These are phyloP conservation scores for Mormyrus lacerda DNA, from an alignment of 2,113 vertebrate species.

Conservation along the genomic window DNA sequence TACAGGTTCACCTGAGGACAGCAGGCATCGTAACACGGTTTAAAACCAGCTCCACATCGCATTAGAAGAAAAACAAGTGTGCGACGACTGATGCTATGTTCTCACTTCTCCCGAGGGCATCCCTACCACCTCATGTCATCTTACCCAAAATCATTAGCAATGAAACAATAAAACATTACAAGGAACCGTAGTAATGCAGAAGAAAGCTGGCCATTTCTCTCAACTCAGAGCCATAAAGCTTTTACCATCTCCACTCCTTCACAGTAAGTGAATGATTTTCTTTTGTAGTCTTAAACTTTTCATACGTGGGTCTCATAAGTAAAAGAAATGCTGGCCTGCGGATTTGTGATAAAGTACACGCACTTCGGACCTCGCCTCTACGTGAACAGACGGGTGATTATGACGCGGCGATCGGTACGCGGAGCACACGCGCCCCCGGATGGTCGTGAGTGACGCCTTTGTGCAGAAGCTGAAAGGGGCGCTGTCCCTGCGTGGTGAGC, in stretches of 20 bases:
- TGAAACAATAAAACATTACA: neutral
- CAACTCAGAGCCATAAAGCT: neutral
- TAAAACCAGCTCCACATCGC: neutral
- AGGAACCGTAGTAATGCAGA: neutral
- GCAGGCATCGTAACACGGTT: neutral
- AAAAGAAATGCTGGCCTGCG: neutral
- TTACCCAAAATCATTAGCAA: neutral
- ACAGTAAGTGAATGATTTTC: neutral
- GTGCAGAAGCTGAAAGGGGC: neutral
- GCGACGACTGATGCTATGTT: neutral
- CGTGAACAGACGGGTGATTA: neutral
- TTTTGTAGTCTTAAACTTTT: neutral
- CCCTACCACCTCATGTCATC: neutral
- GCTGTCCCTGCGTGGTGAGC: neutral
- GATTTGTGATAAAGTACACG: neutral
- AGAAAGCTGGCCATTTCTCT: neutral
- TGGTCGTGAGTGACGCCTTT: neutral
- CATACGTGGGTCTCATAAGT: neutral
- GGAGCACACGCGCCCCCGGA: neutral
- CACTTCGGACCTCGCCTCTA: neutral
- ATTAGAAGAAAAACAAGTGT: neutral
- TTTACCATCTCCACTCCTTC: neutral
- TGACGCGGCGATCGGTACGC: neutral
- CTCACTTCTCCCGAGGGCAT: neutral
- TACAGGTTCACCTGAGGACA: conserved; percentile 71